Percentiles rank a stretch among this genome's conserved stretches.
phyloP scores from a whole-genome alignment of 2,888 invertebrate species.

The Busseola fusca region DNA sequence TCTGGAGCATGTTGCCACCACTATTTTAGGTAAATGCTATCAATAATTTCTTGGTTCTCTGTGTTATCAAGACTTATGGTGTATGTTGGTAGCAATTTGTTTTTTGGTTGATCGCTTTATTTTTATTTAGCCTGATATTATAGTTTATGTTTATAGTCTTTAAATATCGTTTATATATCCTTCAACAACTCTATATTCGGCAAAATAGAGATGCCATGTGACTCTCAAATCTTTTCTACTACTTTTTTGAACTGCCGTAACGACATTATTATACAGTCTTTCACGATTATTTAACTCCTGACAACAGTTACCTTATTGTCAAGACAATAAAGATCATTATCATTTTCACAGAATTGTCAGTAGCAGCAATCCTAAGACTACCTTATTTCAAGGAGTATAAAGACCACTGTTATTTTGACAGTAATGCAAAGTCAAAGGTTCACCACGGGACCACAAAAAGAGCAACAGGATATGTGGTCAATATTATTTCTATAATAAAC shows the following conservation, averaged over 20 bases:
- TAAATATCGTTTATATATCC: too few relatives aligned
- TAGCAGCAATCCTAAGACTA: neutral
- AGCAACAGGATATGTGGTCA: neutral
- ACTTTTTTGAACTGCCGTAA: neutral
- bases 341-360: neutral
- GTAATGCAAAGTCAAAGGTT: neutral
- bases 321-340: neutral
- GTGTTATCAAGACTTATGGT: conserved; percentile 4
- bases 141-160: neutral
- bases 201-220: neutral
- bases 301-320: neutral
- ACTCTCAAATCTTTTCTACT: neutral
- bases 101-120: neutral
- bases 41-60: conserved; percentile 42
- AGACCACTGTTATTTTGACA: neutral
- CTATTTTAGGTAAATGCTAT: conserved; percentile 52
- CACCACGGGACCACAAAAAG: neutral
- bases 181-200: neutral
- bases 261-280: neutral
- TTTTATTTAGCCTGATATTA: neutral
- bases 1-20: conserved; percentile 49
- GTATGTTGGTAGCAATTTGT: too few relatives aligned
- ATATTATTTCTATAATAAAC: neutral
- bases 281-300: neutral
- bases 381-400: neutral